A percentile compares a stretch with the other conserved stretches of the same genome.
phyloP scores from a whole-genome alignment of 1,140 invertebrate genomes.

The Sycobia sp. region DNA sequence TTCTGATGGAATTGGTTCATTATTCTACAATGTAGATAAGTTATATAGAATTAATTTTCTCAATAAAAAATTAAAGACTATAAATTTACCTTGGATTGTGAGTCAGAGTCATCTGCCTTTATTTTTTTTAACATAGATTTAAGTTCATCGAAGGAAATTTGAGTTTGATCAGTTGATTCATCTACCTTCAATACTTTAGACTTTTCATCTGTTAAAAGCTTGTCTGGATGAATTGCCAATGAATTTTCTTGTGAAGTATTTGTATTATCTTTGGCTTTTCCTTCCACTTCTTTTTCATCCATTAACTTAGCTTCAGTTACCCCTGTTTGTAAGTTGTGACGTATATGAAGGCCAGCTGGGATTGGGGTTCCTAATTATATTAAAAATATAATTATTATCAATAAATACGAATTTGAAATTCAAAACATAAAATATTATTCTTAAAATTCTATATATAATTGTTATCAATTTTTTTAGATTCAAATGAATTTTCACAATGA shows the following conservation, averaged over 20 bases:
- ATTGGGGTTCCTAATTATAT: conserved; percentile 68
- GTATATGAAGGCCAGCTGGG: conserved; percentile 74
- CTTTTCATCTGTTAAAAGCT: conserved; percentile 40
- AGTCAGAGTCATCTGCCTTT: conserved; percentile 37
- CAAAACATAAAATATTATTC: too few relatives aligned
- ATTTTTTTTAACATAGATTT: conserved; percentile 49
- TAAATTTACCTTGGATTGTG: conserved; percentile 36
- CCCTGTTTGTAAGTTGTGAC: conserved; percentile 76
- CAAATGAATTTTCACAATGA: too few relatives aligned
- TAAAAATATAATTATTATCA: conserved; percentile 37
- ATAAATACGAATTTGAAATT: too few relatives aligned
- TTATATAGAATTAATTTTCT: neutral
- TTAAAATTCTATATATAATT: too few relatives aligned
- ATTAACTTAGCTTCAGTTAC: conserved; percentile 76
- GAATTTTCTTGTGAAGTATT: conserved; percentile 38
- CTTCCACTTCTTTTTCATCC: conserved; percentile 57
- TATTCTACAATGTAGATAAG: conserved; percentile 37
- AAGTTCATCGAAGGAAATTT: conserved; percentile 49
- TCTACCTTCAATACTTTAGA: conserved; percentile 33
- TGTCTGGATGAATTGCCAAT: conserved; percentile 49
- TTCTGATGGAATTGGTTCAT: conserved; percentile 31
- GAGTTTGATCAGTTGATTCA: conserved; percentile 37
- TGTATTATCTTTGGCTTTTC: conserved; percentile 44
- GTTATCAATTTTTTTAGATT: too few relatives aligned
- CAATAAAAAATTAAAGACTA: conserved; percentile 18